Evolutionary conservation across 2,797 vertebrate species (phyloP).

Genomic region (Eremophila alpestris): DNA sequence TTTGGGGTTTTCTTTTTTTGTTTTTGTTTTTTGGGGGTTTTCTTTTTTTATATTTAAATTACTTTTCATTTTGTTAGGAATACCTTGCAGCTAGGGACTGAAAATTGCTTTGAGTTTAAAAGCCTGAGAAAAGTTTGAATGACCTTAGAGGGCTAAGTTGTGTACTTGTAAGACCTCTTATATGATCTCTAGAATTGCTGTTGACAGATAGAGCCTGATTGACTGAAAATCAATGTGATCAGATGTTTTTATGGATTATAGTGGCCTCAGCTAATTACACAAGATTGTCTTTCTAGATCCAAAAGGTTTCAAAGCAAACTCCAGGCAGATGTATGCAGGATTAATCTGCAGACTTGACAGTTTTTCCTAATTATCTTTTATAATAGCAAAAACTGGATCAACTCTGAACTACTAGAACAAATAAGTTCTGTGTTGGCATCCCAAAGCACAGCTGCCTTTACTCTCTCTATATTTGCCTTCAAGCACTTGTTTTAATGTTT

Average conservation of each 20-base stretch:
- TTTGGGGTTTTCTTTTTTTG: too few relatives aligned
- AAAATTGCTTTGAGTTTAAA: slow-evolving; percentile 54
- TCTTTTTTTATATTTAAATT: not conserved
- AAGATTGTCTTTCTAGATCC: slow-evolving; percentile 78
- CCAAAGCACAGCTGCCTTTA: not conserved
- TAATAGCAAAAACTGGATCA: slow-evolving; percentile 61
- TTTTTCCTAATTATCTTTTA: slow-evolving; percentile 76
- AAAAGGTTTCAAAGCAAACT: slow-evolving; percentile 73
- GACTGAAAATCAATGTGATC: slow-evolving; percentile 81
- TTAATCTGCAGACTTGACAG: slow-evolving; percentile 77
- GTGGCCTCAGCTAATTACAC: slow-evolving; percentile 78
- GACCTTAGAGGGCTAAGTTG: slow-evolving; percentile 65
- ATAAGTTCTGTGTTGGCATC: slow-evolving; percentile 27
- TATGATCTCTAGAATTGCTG: slow-evolving; percentile 60
- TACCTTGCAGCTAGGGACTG: not conserved
- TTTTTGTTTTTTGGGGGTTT: too few relatives aligned
- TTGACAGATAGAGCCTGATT: slow-evolving; percentile 75
- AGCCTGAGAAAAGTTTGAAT: slow-evolving; percentile 67
- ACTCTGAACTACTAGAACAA: slow-evolving; percentile 59
- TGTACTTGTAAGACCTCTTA: slow-evolving; percentile 52
- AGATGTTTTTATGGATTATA: slow-evolving; percentile 81
- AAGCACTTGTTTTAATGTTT: not conserved
- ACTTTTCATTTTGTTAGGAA: not conserved
- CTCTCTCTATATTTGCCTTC: not conserved
- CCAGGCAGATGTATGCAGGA: slow-evolving; percentile 70